A percentile compares a stretch with the other conserved stretches of the same genome.
Conservation (phyloP, 2,888 invertebrate genomes). For the Blomia tropicalis region DNA sequence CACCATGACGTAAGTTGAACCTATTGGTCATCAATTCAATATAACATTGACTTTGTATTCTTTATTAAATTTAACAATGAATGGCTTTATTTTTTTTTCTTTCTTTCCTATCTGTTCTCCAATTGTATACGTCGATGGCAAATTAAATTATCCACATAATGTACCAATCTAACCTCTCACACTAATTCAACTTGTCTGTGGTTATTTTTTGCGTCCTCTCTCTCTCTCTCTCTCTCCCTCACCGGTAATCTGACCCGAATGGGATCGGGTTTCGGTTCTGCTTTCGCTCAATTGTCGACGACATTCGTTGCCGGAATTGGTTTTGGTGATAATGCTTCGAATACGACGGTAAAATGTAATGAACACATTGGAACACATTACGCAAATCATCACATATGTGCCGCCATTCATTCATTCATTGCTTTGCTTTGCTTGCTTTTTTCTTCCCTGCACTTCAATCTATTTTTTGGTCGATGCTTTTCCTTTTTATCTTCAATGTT, state of each 20-base stretch:
- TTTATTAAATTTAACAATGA: not conserved
- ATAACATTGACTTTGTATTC: too few relatives aligned
- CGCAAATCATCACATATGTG: not conserved
- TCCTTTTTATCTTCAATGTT: too few relatives aligned
- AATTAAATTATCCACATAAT: slow-evolving; percentile 10
- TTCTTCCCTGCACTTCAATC: too few relatives aligned
- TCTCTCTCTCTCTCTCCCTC: too few relatives aligned
- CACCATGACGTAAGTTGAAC: not conserved
- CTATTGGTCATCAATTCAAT: too few relatives aligned
- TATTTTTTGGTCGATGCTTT: too few relatives aligned
- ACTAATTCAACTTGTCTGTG: not conserved
- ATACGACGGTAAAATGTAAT: too few relatives aligned
- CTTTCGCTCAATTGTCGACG: not conserved
- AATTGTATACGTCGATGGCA: not conserved
- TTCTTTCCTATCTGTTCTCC: not conserved
- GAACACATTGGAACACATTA: too few relatives aligned
- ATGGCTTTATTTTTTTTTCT: not conserved
- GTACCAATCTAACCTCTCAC: not conserved
- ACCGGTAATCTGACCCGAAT: not conserved
- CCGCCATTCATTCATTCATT: not conserved
- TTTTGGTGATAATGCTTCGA: not conserved
- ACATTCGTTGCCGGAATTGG: not conserved
- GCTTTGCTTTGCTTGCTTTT: too few relatives aligned
- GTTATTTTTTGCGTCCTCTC: not conserved
- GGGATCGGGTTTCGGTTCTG: not conserved